Base-by-base conservation (phyloP, 2,113 vertebrate species). In the Boleophthalmus pectinirostris region DNA sequence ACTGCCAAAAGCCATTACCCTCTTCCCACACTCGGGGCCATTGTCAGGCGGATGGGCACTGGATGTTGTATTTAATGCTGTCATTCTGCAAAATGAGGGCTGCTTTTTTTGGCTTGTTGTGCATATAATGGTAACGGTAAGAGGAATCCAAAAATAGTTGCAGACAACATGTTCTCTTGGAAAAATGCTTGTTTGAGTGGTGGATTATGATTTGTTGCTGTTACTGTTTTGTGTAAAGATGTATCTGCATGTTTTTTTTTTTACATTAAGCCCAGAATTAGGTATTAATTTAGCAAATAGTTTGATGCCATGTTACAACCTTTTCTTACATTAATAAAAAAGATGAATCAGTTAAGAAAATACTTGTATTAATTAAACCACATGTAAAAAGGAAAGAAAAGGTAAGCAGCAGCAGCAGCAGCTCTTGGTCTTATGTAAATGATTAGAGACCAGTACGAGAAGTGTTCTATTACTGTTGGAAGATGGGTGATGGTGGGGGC, bases 1-100 rank as follows among this genome's bases (percentile, higher is more conserved):
- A 66, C 70, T 85, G 78, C 74, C 84, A 88, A 81, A 89, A 85
- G 69, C 78, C 73, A 87, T 85, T 89, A 78, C 54, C 79, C 69
- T 81, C 51, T 77, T 81, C 68, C 80, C 66, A 10, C 46, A 63
- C 58, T 15, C 79, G 80, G 35, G 38, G 69, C 66, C 68, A 73
- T 84, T 82, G 83, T 74, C 54, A 83, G 78, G 77, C 72, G 1
- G 3, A 24, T 7, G 11, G 35, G 75, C 35, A 25, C 47, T 56
- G 61, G 29, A 64, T 77, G 45, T 70, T 78, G 57, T 82, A 49
- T 81, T 72, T 73, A 20, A n/a, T 76, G 53, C 69, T 58, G 38
- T 43, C 43, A 69, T 75, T 80, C 33, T 78, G 51, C 54, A 73
- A 61, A 75, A 79, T 80, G 35, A 63, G 23, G 25, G 21, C 20